A percentile compares a stretch with the other conserved stretches of the same genome.
Conservation (phyloP, 2,797 vertebrate genomes). For the Meda fulgida region DNA sequence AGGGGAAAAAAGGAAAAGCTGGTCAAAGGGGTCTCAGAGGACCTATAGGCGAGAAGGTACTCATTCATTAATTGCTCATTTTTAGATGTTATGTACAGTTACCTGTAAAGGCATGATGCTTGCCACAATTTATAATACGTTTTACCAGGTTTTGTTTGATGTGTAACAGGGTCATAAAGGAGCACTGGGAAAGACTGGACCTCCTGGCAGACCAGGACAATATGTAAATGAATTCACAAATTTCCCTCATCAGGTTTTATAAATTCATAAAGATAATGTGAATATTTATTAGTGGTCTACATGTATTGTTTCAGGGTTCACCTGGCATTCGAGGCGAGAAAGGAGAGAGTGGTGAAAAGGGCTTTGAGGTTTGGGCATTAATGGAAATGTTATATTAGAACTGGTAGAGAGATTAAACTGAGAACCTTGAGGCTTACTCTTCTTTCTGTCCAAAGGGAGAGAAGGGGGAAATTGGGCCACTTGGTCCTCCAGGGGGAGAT, state of each 20-base stretch:
- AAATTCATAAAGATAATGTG: not conserved
- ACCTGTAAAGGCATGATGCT: not conserved
- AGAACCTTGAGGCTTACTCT: constrained; percentile 40
- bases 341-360: constrained; percentile 70
- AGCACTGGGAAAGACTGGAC: constrained; percentile 70
- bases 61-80: constrained; percentile 29
- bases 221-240: constrained; percentile 72
- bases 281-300: not conserved
- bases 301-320: constrained; percentile 71
- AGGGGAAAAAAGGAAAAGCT: constrained; percentile 82
- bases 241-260: not conserved
- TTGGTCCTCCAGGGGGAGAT: constrained; percentile 74
- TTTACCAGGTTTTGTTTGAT: constrained; percentile 20
- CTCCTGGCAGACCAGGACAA: constrained; percentile 74
- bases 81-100: not conserved
- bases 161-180: constrained; percentile 75
- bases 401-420: constrained; percentile 3
- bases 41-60: constrained; percentile 77
- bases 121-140: not conserved
- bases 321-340: constrained; percentile 73
- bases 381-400: constrained; percentile 9
- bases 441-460: constrained; percentile 72
- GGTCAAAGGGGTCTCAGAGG: constrained; percentile 77
- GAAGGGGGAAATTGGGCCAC: constrained; percentile 72
- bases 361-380: constrained; percentile 72